phyloP scores from a whole-genome alignment of 1,140 invertebrate species.

The Araneus ventricosus region DNA sequence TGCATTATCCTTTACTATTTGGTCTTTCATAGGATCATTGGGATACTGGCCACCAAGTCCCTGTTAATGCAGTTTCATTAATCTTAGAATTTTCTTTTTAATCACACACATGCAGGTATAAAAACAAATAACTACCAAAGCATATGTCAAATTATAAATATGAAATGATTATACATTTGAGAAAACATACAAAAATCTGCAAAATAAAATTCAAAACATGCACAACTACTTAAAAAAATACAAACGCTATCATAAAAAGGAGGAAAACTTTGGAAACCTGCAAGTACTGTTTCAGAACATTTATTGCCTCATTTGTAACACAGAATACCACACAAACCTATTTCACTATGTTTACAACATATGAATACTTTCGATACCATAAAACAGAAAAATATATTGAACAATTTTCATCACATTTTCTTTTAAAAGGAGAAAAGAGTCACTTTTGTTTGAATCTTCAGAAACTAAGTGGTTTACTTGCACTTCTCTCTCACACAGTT shows the following conservation, averaged over 20 bases:
- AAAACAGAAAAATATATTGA: no score
- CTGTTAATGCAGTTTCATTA: slow-evolving; percentile 68
- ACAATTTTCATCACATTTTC: no score
- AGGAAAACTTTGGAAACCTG: background rate
- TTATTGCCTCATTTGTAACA: no score
- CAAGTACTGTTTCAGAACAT: background rate
- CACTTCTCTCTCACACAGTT: no score
- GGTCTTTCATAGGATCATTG: slow-evolving; percentile 78
- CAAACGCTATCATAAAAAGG: background rate
- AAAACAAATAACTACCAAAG: background rate
- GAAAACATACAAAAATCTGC: slow-evolving; percentile 19
- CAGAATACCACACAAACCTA: no score
- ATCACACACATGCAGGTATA: slow-evolving; percentile 16
- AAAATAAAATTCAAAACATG: background rate
- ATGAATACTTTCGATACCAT: no score
- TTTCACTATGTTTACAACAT: no score
- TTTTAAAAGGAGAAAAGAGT: no score
- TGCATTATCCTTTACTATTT: slow-evolving; percentile 77
- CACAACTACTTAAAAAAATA: background rate
- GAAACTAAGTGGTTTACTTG: no score
- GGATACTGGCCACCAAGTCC: slow-evolving; percentile 76
- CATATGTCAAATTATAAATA: background rate
- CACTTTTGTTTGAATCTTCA: no score
- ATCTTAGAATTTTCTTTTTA: slow-evolving; percentile 23
- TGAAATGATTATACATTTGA: background rate